phyloP scores from a whole-genome alignment of 1,140 invertebrate species.

The Akabosia matsudoensis region DNA sequence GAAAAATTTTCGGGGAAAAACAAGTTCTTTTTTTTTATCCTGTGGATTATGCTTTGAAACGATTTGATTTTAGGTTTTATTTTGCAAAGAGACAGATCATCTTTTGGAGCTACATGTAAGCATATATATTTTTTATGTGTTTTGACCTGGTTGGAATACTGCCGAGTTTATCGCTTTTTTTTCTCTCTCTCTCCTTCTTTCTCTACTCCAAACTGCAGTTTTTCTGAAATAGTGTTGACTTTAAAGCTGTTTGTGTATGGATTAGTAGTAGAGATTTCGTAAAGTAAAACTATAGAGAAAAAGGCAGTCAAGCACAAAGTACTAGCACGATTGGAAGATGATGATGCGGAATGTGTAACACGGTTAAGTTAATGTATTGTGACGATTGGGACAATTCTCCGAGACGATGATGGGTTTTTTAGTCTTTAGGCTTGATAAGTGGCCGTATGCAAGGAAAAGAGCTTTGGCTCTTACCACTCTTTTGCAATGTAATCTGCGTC shows the following conservation, averaged over 20 bases:
- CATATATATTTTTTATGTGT: background rate
- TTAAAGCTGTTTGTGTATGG: too few relatives aligned
- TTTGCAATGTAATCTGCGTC: too few relatives aligned
- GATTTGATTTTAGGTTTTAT: background rate
- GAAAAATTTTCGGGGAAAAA: background rate
- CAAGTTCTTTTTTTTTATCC: background rate
- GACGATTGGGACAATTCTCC: background rate
- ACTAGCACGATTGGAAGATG: background rate
- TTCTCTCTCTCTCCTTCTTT: background rate
- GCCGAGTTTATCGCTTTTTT: background rate
- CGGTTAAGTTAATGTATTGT: background rate
- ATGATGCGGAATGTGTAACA: background rate
- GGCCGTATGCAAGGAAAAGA: too few relatives aligned
- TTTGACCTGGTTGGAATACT: conserved; percentile 21
- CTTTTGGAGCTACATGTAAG: background rate
- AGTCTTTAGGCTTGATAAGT: background rate
- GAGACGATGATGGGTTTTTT: background rate
- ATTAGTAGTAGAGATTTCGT: too few relatives aligned
- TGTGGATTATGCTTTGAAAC: background rate
- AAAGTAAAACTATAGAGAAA: too few relatives aligned
- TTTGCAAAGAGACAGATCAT: background rate
- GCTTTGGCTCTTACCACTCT: too few relatives aligned
- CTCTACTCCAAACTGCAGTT: background rate
- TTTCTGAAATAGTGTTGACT: too few relatives aligned
- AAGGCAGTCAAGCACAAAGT: too few relatives aligned